Conservation (phyloP, 2,797 vertebrate species). For the Sylvilagus floridanus region DNA sequence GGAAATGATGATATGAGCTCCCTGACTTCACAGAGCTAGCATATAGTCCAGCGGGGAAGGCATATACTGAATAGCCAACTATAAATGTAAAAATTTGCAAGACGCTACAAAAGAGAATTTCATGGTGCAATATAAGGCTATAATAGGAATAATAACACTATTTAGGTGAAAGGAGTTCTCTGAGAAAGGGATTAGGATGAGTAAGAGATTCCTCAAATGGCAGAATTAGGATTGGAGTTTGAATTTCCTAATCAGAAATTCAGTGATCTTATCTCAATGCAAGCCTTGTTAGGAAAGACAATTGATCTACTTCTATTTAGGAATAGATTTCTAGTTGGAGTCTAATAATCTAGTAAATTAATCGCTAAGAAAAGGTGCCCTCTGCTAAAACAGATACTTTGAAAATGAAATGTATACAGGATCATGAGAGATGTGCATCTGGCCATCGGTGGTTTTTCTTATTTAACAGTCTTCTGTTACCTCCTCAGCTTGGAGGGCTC, state of each 20-base stretch:
- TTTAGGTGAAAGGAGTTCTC: neutral
- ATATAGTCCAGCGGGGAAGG: neutral
- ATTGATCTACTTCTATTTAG: neutral
- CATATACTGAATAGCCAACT: neutral
- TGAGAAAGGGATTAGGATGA: neutral
- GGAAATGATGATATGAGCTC: neutral
- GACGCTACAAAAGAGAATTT: neutral
- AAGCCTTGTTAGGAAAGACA: neutral
- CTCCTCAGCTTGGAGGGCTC: neutral
- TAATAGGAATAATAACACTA: too few relatives aligned
- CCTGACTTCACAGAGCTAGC: neutral
- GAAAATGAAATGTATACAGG: neutral
- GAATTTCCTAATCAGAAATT: neutral
- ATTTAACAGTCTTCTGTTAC: neutral
- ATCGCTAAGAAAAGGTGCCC: neutral
- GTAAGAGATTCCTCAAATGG: neutral
- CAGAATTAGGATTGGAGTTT: neutral
- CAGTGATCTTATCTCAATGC: neutral
- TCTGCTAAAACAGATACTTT: neutral
- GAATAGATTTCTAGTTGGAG: neutral
- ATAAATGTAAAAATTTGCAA: neutral
- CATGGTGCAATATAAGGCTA: neutral
- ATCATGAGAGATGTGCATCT: neutral
- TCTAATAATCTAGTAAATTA: neutral
- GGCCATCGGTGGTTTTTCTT: neutral